phyloP scores from a whole-genome alignment of 2,797 vertebrate species.

The Ptychobarbus kaznakovi region DNA sequence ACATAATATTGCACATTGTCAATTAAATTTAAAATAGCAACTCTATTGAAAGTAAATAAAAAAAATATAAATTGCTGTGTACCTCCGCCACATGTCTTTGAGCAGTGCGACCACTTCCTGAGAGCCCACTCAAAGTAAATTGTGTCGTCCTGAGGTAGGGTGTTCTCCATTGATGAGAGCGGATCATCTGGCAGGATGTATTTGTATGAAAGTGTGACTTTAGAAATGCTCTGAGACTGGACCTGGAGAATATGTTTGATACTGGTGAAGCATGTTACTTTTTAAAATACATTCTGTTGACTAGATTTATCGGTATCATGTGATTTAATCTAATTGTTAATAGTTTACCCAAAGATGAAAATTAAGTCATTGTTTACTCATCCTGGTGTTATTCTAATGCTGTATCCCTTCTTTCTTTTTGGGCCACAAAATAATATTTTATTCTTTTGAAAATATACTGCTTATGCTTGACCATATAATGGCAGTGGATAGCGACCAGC shows the following conservation, averaged over 20 bases:
- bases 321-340: background rate
- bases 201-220: constrained; percentile 93
- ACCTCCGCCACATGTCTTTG: constrained; percentile 96
- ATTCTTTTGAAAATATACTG: background rate
- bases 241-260: constrained; percentile 74
- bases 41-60: background rate
- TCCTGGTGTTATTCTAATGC: background rate
- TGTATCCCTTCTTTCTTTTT: background rate
- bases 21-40: background rate
- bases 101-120: constrained; percentile 96
- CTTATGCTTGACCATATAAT: background rate
- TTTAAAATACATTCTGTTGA: background rate
- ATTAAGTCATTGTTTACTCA: background rate
- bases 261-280: background rate
- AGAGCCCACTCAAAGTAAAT: constrained; percentile 92
- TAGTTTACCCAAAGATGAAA: background rate
- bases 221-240: constrained; percentile 82
- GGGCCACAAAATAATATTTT: background rate
- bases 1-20: background rate
- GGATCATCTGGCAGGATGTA: constrained; percentile 93
- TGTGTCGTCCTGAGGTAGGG: constrained; percentile 88
- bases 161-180: constrained; percentile 85
- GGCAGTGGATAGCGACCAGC: background rate
- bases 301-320: background rate
- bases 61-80: constrained; percentile 10